Percentiles rank a stretch among this genome's conserved stretches.
Evolutionary conservation across 1,140 invertebrate species (phyloP).

Genomic region (Ladona fulva): DNA sequence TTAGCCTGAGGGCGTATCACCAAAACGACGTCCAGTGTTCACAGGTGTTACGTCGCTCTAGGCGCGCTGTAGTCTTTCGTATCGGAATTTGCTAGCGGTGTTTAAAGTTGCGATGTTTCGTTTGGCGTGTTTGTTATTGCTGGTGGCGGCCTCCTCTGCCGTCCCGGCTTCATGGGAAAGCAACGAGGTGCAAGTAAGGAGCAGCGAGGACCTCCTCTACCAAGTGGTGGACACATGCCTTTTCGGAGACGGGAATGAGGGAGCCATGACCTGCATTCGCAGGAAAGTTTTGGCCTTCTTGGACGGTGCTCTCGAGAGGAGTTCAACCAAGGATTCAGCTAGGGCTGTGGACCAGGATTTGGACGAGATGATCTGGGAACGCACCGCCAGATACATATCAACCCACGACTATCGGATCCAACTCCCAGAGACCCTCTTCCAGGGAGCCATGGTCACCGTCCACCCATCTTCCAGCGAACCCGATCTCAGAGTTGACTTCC

Average conservation of each 20-base stretch:
- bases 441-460: constrained; percentile 38
- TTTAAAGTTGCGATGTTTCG: constrained; percentile 12
- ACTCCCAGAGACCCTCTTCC: constrained; percentile 43
- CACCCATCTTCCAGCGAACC: constrained; percentile 38
- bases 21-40: constrained; percentile 41
- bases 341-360: constrained; percentile 41
- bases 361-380: constrained; percentile 62
- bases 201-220: constrained; percentile 55
- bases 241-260: constrained; percentile 41
- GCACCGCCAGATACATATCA: constrained; percentile 55
- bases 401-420: constrained; percentile 58
- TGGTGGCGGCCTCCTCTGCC: constrained; percentile 23
- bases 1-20: constrained; percentile 34
- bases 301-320: constrained; percentile 48
- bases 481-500: constrained; percentile 43
- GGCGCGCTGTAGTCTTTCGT: neutral
- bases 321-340: constrained; percentile 30
- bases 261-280: constrained; percentile 55
- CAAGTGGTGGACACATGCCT: constrained; percentile 62
- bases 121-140: constrained; percentile 30
- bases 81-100: too few relatives aligned
- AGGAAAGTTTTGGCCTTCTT: constrained; percentile 60
- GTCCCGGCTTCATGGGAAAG: neutral
- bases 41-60: constrained; percentile 37
- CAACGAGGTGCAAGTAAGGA: constrained; percentile 19